phyloP scores from a whole-genome alignment of 1,140 invertebrate species.

The Drosophila gunungcola region DNA sequence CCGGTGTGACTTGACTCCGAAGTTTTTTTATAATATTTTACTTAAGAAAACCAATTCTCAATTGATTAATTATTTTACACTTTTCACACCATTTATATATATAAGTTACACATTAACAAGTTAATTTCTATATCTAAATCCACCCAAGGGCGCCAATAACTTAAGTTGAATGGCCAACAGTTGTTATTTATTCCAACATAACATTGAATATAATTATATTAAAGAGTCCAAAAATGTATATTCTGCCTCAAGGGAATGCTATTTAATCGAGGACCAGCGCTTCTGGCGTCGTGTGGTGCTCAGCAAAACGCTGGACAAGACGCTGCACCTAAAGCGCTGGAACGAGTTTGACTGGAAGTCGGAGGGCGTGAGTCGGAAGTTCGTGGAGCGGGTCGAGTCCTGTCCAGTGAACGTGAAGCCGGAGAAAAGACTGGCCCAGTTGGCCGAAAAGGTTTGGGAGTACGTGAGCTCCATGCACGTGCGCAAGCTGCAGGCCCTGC shows the following conservation, averaged over 20 bases:
- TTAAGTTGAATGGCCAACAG: neutral
- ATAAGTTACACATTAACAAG: too few species aligned
- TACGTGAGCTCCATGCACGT: conserved; percentile 42
- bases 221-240: too few species aligned
- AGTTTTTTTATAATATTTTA: too few species aligned
- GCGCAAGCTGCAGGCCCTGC: conserved; percentile 41
- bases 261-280: conserved; percentile 32
- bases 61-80: too few species aligned
- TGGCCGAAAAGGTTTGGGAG: conserved; percentile 35
- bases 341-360: conserved; percentile 56
- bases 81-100: too few species aligned
- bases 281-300: conserved; percentile 61
- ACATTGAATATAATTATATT: too few species aligned
- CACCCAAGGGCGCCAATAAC: neutral
- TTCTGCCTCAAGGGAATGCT: conserved; percentile 21
- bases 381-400: conserved; percentile 51
- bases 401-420: conserved; percentile 23
- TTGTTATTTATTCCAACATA: neutral
- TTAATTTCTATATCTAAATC: neutral
- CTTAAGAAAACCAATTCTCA: too few species aligned
- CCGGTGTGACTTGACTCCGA: too few species aligned
- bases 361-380: conserved; percentile 58
- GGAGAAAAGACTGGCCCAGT: conserved; percentile 14
- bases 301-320: conserved; percentile 34
- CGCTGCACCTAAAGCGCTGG: conserved; percentile 29